Evolutionary conservation across 1,140 invertebrate genomes (phyloP), one percentile per base, ranked within the genome.

Genomic region (Bombus huntii): DNA sequence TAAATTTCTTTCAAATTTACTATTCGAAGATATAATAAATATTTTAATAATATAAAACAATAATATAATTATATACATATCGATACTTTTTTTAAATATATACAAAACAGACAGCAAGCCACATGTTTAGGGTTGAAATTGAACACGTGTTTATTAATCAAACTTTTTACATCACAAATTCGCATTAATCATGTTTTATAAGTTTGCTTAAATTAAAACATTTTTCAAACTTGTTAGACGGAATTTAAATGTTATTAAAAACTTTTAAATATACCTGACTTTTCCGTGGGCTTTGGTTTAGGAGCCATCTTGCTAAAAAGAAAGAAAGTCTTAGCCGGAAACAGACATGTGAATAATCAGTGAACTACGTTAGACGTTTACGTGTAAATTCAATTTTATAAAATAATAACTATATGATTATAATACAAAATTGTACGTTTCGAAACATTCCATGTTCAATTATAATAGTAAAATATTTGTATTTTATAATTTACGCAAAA

Each of bases 271-370:
- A 78, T 96, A 97, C 96, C 96, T 95, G 96, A 93, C 94, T 97
- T 97, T 82, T 97, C 96, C 91, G 96, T 95, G 70, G 96, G 93
- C 91, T 96, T 96, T 92, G 96, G 95, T 95, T 97, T 97, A 83
- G 96, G 96, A 94, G 96, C 96, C 96, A 97, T 97, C 95, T 96
- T 96, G 93, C 89, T 93, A 93, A 95, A 95, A 95, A 95, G 88
- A 89, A 81, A 59, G n/a, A 62, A n/a, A 87, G 37, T 18, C 25
- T 22, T 4, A 1, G 9, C 37, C 86, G 87, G 90, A 91, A 90
- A 34, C 34, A 15, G 28, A 39, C 3, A n/a, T 47, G 1, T 70
- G 34, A 34, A 18, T 2, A 34, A 72, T 37, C 34, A 6, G 10
- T 31, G 13, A 10, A 66, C 87, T 88, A 88, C 87, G 68, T 53